These are phyloP conservation scores for Luidia sarsii DNA, from an alignment of 53 echinoderm and acorn worm species.

Conservation along the genomic window DNA sequence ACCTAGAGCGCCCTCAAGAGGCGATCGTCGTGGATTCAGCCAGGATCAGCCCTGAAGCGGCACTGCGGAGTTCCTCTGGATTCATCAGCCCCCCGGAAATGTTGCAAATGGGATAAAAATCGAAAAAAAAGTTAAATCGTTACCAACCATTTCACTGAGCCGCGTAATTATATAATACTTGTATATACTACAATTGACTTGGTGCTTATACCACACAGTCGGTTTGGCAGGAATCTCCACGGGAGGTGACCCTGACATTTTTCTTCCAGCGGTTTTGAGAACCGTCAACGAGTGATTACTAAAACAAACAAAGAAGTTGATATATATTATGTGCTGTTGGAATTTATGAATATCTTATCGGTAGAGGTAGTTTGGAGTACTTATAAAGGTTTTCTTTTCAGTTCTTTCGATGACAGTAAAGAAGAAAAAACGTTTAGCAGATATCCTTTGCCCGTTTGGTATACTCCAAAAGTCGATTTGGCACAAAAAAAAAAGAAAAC, in stretches of 20 bases:
- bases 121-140: no score
- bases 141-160: background rate
- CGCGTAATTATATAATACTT: slow-evolving; percentile 7
- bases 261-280: slow-evolving; percentile 46
- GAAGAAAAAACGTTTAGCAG: no score
- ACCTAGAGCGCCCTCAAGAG: no score
- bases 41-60: no score
- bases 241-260: background rate
- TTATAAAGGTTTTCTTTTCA: background rate
- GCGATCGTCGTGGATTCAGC: no score
- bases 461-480: no score
- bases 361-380: background rate
- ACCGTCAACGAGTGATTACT: slow-evolving; percentile 30
- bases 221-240: slow-evolving; percentile 15
- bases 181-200: slow-evolving; percentile 36
- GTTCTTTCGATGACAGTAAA: slow-evolving; percentile 11
- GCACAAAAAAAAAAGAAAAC: no score
- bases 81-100: no score
- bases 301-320: background rate
- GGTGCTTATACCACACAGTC: slow-evolving; percentile 45
- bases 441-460: no score
- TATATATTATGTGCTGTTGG: slow-evolving; percentile 21
- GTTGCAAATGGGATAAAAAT: no score
- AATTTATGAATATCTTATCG: background rate
- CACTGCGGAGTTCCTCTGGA: no score